phyloP scores from a whole-genome alignment of 1,140 invertebrate species.

The Eufriesea mexicana region DNA sequence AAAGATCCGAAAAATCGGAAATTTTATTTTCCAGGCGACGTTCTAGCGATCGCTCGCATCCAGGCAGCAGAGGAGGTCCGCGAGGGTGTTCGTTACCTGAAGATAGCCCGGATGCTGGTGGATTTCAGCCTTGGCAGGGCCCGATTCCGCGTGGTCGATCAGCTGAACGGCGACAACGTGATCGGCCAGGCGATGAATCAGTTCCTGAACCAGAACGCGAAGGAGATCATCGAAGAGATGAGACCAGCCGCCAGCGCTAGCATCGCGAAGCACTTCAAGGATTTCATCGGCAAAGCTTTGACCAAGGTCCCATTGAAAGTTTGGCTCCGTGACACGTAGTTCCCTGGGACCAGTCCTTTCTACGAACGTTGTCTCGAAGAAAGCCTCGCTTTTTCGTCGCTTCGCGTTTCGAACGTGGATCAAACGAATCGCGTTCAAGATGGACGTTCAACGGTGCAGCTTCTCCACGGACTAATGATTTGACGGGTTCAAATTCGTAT shows the following conservation, averaged over 20 bases:
- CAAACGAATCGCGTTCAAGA: no score
- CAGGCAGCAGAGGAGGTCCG: constrained; percentile 86
- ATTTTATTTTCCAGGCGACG: constrained; percentile 84
- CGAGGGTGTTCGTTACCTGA: constrained; percentile 86
- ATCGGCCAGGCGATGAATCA: constrained; percentile 92
- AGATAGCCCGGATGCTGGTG: constrained; percentile 85
- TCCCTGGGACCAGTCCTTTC: background rate
- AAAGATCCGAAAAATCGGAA: no score
- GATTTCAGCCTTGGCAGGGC: constrained; percentile 88
- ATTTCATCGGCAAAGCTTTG: constrained; percentile 90
- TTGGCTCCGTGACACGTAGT: constrained; percentile 85
- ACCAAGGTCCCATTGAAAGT: constrained; percentile 89
- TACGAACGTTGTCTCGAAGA: background rate
- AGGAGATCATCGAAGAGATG: constrained; percentile 92
- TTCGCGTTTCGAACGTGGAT: background rate
- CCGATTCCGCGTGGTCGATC: constrained; percentile 87
- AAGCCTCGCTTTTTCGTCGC: background rate
- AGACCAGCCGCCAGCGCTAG: constrained; percentile 89
- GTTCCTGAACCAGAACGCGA: constrained; percentile 92
- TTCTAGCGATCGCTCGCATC: constrained; percentile 87
- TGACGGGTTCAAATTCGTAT: background rate
- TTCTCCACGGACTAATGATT: background rate
- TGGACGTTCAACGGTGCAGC: background rate
- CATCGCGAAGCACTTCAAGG: constrained; percentile 90
- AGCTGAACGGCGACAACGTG: constrained; percentile 88